Evolutionary conservation across 2,888 invertebrate genomes (phyloP), one percentile per base, ranked within the genome.

Genomic region (Agriopis aurantiaria): DNA sequence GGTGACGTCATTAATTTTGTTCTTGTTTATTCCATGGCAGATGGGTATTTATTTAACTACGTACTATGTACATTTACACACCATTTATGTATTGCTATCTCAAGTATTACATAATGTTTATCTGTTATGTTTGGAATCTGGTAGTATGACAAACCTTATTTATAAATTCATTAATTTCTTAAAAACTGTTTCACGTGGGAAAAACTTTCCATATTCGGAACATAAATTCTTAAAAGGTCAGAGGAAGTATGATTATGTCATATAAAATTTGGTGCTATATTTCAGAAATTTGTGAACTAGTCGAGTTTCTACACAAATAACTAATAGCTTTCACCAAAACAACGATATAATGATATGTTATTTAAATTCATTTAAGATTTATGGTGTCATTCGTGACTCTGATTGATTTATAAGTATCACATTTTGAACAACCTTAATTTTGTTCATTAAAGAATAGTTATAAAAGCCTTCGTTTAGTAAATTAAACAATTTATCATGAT

Each of bases 1-100:
- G 68, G 57, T 68, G 69, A 72, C 71, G 71, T 72, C 72, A 76
- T 75, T 73, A 73, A 75, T 70, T 75, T 73, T 60, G 61, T 41
- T 23, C 63, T 48, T 48, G 40, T 56, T 51, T 52, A 55, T 55
- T 48, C 43, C 10, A 23, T 60, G 40, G 49, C 10, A 14, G 40
- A 49, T 17, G 8, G 17, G n/a, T 58, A 45, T 12, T 9, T 23
- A 58, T 12, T 5, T 45, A 12, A 43, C 9, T 43, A 57, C 9
- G n/a, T 56, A 56, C 9, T 41, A 43, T 11, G 33, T 23, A 53
- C 12, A 53, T 53, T 40, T 33, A 53, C 11, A 23, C 33, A 3
- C 53, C 12, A 33, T 33, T 53, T 11, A 53, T 5, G 33, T 5
- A 33, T 33, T 33, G 33, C 33, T 3, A 33, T 33, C 33, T 33